Percentiles rank a stretch among this genome's conserved stretches.
These are phyloP conservation scores for Pollenia griseotomentosa DNA, from an alignment of 2,888 invertebrate species.

Conservation along the genomic window DNA sequence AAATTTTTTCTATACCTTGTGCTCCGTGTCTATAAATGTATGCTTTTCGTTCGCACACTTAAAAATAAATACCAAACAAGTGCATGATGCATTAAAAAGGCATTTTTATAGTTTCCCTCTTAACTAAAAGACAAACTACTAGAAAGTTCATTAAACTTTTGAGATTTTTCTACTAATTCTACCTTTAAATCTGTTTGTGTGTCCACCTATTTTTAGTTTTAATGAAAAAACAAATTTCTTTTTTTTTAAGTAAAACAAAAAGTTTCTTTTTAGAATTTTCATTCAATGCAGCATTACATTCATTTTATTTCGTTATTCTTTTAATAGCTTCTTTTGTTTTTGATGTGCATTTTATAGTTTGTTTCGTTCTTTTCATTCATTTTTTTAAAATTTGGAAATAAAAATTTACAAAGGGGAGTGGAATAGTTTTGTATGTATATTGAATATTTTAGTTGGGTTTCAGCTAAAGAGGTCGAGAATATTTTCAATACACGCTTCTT, in stretches of 20 bases:
- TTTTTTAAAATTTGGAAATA: slow-evolving; percentile 48
- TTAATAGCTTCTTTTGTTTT: slow-evolving; percentile 44
- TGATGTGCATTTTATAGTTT: slow-evolving; percentile 41
- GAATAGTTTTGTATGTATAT: slow-evolving; percentile 41
- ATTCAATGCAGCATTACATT: slow-evolving; percentile 52
- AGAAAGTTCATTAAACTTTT: slow-evolving; percentile 61
- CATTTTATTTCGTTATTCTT: slow-evolving; percentile 55
- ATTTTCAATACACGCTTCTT: slow-evolving; percentile 61
- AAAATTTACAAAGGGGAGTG: slow-evolving; percentile 27
- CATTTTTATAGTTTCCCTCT: background rate
- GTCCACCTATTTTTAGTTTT: no score
- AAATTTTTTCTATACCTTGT: background rate
- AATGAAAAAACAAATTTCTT: no score
- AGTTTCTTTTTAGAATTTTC: slow-evolving; percentile 19
- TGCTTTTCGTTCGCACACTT: no score
- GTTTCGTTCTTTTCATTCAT: slow-evolving; percentile 15
- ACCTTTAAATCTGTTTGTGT: no score
- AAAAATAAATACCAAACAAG: slow-evolving; percentile 4
- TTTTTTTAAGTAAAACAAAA: background rate
- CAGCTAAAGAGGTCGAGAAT: slow-evolving; percentile 61
- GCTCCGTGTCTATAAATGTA: no score
- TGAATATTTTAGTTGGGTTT: slow-evolving; percentile 58
- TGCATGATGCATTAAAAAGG: background rate
- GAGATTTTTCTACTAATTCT: no score
- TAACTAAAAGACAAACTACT: background rate